phyloP scores from a whole-genome alignment of 2,888 invertebrate genomes.

The Agriopis leucophaearia region DNA sequence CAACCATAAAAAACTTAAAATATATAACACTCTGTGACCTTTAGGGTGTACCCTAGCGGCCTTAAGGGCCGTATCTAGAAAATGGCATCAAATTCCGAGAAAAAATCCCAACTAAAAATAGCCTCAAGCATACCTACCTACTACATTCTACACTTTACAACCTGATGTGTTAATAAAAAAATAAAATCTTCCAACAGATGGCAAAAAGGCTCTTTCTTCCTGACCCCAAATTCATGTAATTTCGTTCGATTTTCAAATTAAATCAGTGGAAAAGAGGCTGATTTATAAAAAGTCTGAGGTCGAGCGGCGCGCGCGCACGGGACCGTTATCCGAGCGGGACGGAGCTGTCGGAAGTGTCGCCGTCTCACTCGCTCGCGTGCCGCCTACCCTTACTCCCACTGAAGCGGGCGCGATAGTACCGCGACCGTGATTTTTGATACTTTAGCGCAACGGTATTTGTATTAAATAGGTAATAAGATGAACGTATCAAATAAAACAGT shows the following conservation, averaged over 20 bases:
- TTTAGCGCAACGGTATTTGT: constrained; percentile 44
- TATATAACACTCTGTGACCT: constrained; percentile 12
- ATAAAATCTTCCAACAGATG: constrained; percentile 47
- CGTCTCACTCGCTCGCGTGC: constrained; percentile 66
- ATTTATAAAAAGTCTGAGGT: constrained; percentile 67
- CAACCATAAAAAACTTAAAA: constrained; percentile 22
- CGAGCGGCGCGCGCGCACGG: constrained; percentile 66
- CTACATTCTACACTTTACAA: constrained; percentile 12
- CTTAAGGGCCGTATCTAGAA: constrained; percentile 49
- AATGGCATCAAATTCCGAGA: constrained; percentile 50
- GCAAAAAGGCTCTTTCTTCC: constrained; percentile 47
- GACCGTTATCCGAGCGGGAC: constrained; percentile 66
- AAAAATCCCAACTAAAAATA: constrained; percentile 57
- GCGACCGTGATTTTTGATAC: constrained; percentile 69
- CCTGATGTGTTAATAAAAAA: constrained; percentile 7
- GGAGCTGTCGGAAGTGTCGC: constrained; percentile 48
- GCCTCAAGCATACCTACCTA: constrained; percentile 11
- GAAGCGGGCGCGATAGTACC: constrained; percentile 60
- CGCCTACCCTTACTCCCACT: constrained; percentile 76
- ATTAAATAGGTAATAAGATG: background rate
- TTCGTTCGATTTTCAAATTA: constrained; percentile 70
- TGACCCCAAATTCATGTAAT: constrained; percentile 56
- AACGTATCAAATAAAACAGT: background rate
- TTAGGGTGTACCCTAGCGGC: background rate
- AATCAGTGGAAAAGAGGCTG: constrained; percentile 64